Evolutionary conservation across 2,888 invertebrate species (phyloP).

Genomic region (Melieria omissa): DNA sequence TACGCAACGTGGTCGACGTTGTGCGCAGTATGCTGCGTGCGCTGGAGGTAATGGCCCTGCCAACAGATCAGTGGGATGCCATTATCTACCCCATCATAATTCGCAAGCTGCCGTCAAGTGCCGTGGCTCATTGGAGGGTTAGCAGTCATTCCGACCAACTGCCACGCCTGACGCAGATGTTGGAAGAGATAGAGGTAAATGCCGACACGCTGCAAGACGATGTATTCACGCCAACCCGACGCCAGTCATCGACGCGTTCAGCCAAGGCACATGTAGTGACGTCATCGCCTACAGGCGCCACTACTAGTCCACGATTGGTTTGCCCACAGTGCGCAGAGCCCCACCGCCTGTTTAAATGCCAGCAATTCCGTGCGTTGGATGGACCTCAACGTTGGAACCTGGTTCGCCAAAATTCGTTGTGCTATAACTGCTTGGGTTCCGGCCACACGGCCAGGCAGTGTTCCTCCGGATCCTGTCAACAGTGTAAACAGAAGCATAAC

Average conservation of each 20-base stretch:
- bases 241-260: too few species aligned
- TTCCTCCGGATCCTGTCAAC: too few species aligned
- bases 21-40: conserved; percentile 12
- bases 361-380: not conserved
- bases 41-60: conserved; percentile 3
- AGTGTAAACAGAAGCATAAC: conserved; percentile 17
- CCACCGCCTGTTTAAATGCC: conserved; percentile 5
- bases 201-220: not conserved
- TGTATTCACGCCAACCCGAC: too few species aligned
- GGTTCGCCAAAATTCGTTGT: not conserved
- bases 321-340: not conserved
- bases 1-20: not conserved
- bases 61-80: not conserved
- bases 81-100: conserved; percentile 2
- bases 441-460: not conserved
- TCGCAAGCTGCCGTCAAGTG: not conserved
- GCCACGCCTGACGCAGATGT: not conserved
- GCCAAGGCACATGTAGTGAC: too few species aligned
- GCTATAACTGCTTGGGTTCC: conserved; percentile 3
- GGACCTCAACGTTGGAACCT: not conserved
- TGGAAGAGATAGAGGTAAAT: not conserved
- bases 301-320: not conserved
- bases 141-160: conserved; percentile 2
- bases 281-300: not conserved
- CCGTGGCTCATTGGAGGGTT: conserved; percentile 3